Conservation (phyloP, 2,113 vertebrate species). For the Notechis scutatus region DNA sequence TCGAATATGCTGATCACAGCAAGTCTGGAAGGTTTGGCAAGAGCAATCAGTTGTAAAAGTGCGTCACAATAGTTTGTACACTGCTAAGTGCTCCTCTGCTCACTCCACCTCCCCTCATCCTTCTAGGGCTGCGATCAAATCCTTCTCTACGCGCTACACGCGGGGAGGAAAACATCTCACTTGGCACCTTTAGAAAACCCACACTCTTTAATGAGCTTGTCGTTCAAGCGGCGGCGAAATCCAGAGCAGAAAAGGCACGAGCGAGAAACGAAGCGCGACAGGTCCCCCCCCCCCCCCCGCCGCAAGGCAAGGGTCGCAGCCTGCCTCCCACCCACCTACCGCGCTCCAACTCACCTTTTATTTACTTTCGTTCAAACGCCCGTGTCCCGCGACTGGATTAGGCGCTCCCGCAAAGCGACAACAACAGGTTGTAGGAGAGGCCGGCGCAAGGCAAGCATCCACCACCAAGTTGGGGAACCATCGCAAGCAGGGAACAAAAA, state of each 20-base stretch:
- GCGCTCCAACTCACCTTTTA: not conserved
- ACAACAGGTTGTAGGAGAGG: not conserved
- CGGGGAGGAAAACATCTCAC: too few species aligned
- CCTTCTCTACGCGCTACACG: not conserved
- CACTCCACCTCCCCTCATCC: slow-evolving; percentile 19
- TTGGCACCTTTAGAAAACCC: not conserved
- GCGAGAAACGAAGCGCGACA: not conserved
- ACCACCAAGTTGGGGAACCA: not conserved
- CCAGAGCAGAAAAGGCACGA: not conserved
- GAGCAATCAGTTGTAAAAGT: slow-evolving; percentile 69
- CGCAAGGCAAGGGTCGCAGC: not conserved
- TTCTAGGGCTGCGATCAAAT: slow-evolving; percentile 1
- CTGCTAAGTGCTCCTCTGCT: slow-evolving; percentile 5
- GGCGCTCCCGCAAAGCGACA: not conserved
- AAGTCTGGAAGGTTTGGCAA: slow-evolving; percentile 70
- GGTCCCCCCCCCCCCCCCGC: not conserved
- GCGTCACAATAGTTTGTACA: slow-evolving; percentile 78
- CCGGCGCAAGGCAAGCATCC: not conserved
- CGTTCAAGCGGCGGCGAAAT: not conserved
- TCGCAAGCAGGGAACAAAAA: not conserved
- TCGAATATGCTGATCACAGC: slow-evolving; percentile 77
- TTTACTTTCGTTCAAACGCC: not conserved
- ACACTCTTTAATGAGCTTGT: not conserved
- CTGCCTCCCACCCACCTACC: not conserved
- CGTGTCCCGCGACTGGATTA: too few species aligned